Conservation (phyloP, 2,888 invertebrate genomes). For the Ophion slaviceki region DNA sequence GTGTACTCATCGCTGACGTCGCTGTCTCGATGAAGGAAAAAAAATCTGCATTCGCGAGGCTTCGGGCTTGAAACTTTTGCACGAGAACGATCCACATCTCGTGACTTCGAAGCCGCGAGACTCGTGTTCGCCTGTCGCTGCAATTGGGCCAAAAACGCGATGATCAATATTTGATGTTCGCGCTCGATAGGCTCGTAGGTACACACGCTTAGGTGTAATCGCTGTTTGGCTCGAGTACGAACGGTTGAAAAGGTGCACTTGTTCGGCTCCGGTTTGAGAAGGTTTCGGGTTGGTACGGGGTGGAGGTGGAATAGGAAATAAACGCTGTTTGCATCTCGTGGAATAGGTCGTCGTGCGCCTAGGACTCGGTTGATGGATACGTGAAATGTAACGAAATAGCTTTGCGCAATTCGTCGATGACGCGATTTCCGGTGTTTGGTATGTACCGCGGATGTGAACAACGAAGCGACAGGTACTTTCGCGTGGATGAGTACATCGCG, state of each 20-base stretch:
- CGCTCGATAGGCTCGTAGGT: background rate
- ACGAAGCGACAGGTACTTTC: slow-evolving; percentile 7
- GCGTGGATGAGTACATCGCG: slow-evolving; percentile 12
- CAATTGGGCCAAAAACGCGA: background rate
- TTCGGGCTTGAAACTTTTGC: background rate
- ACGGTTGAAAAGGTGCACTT: background rate
- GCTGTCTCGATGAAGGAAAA: slow-evolving; percentile 23
- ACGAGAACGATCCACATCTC: background rate
- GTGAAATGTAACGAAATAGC: slow-evolving; percentile 14
- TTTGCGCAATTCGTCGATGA: slow-evolving; percentile 31
- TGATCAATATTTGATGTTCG: background rate
- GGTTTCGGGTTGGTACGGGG: too few relatives aligned
- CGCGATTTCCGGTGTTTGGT: slow-evolving; percentile 50
- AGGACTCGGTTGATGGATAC: background rate
- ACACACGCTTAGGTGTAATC: background rate
- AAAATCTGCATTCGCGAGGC: background rate
- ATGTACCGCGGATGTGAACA: background rate
- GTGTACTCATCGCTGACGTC: slow-evolving; percentile 35
- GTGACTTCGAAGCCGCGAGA: slow-evolving; percentile 10
- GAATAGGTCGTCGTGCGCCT: background rate
- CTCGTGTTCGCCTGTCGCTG: background rate
- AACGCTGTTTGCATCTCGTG: background rate
- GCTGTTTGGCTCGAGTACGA: background rate
- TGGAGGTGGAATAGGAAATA: background rate
- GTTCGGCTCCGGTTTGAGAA: background rate